phyloP scores from a whole-genome alignment of 2,888 invertebrate species.

The Drosophila mettleri region DNA sequence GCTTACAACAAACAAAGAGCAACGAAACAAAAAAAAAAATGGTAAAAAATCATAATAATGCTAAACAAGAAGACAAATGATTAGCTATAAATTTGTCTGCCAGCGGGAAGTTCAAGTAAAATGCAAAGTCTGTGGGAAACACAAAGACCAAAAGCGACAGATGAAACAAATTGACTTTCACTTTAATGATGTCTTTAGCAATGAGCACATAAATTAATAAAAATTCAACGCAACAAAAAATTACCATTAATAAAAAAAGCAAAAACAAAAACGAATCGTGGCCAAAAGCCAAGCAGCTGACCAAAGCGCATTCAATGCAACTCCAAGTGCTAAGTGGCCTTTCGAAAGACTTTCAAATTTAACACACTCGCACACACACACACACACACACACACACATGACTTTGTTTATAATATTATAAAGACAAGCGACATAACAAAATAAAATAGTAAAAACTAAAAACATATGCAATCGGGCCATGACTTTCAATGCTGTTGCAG shows the following conservation, averaged over 20 bases:
- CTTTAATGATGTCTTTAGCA: conserved; percentile 72
- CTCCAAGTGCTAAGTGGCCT: conserved; percentile 46
- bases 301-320: conserved; percentile 48
- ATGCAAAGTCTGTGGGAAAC: conserved; percentile 22
- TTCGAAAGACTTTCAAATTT: conserved; percentile 72
- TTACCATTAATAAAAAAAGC: conserved; percentile 23
- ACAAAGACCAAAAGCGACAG: conserved; percentile 33
- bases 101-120: conserved; percentile 25
- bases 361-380: conserved; percentile 7
- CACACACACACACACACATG: neutral
- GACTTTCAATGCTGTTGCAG: conserved; percentile 61
- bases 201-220: conserved; percentile 70
- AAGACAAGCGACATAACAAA: conserved; percentile 35
- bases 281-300: conserved; percentile 15
- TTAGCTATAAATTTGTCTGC: conserved; percentile 53
- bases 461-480: conserved; percentile 54
- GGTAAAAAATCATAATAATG: conserved; percentile 14
- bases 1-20: conserved; percentile 9
- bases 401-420: conserved; percentile 20
- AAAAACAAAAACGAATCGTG: conserved; percentile 2
- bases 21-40: conserved; percentile 6
- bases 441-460: conserved; percentile 22
- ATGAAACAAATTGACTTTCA: conserved; percentile 71
- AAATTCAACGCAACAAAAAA: conserved; percentile 25
- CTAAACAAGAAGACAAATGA: conserved; percentile 58